Evolutionary conservation across 2,113 vertebrate species (phyloP).

Genomic region (Microtus richardsoni): DNA sequence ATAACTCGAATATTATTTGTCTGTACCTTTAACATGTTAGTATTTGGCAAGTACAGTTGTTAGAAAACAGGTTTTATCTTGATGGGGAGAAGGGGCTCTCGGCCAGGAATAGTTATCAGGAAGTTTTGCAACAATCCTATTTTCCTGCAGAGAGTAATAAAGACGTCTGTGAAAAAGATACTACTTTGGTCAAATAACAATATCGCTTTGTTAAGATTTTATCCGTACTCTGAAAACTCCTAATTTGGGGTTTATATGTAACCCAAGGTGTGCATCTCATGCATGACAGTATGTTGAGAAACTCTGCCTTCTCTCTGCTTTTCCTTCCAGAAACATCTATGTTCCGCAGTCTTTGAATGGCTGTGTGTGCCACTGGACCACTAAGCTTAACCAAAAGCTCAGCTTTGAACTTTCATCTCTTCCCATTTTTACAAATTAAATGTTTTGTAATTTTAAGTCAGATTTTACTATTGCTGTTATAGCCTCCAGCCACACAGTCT

Average conservation of each 20-base stretch:
- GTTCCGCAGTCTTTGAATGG: background rate
- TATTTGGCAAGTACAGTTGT: slow-evolving; percentile 32
- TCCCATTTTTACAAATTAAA: slow-evolving; percentile 23
- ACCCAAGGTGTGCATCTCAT: background rate
- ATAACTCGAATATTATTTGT: slow-evolving; percentile 9
- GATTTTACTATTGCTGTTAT: background rate
- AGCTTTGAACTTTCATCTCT: background rate
- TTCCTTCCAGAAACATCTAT: background rate
- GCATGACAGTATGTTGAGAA: background rate
- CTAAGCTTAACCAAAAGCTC: background rate
- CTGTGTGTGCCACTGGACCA: background rate
- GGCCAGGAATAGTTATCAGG: background rate
- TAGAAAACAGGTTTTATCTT: slow-evolving; percentile 53
- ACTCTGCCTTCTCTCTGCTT: background rate
- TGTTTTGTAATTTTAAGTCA: background rate
- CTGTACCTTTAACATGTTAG: slow-evolving; percentile 52
- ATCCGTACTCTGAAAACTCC: background rate
- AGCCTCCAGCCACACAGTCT: background rate
- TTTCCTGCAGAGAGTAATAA: slow-evolving; percentile 15
- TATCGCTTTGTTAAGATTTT: background rate
- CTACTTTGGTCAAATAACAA: background rate
- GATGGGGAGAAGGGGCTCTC: background rate
- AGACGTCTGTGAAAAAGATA: background rate
- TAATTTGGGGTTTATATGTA: background rate
- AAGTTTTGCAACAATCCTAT: slow-evolving; percentile 8